Evolutionary conservation across 2,888 invertebrate species (phyloP), one percentile per base, ranked within the genome.

Genomic region (Villa cingulata): DNA sequence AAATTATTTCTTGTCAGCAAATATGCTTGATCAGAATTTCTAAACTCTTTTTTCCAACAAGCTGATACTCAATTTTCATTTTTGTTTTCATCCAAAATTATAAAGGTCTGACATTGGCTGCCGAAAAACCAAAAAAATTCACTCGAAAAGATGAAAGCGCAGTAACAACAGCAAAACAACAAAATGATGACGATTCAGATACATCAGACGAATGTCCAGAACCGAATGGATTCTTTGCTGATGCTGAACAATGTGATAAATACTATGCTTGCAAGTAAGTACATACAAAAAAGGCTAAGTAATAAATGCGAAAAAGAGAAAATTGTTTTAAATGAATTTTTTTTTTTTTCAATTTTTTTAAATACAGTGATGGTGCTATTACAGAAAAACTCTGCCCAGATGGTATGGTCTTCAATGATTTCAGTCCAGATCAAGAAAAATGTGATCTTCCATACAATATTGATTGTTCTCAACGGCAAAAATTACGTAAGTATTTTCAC

Each of bases 381-480:
- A 82, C 77, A 2, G 86, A 84, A 60, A 86, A 83, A 62, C 72
- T 89, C 4, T 91, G 90, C 55, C 84, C 87, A 0, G 90, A 91
- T 62, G 90, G 90, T 19, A 80, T 88, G 75, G 88, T 90, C 44
- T 90, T 90, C 72, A 88, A 90, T 58, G 90, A 88, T 68, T 88
- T 80, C 68, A 83, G 82, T 56, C 74, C 80, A 2, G 77, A 78
- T 49, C 81, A 86, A 48, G 90, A 89, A 66, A 89, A 89, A 62
- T 90, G 89, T 58, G 89, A 89, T 65, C 70, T 88, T 54, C 88
- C 88, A 0, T 86, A 85, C 67, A 87, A 87, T 59, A 80, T 90
- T 50, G 89, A 90, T 65, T 90, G 90, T 69, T 75, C 76, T 1
- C 78, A 82, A 54, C 74, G 89, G 50, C 75, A 84, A 10, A 82